Base-by-base conservation (phyloP, 2,888 invertebrate genomes). In the Sisyra nigra region DNA sequence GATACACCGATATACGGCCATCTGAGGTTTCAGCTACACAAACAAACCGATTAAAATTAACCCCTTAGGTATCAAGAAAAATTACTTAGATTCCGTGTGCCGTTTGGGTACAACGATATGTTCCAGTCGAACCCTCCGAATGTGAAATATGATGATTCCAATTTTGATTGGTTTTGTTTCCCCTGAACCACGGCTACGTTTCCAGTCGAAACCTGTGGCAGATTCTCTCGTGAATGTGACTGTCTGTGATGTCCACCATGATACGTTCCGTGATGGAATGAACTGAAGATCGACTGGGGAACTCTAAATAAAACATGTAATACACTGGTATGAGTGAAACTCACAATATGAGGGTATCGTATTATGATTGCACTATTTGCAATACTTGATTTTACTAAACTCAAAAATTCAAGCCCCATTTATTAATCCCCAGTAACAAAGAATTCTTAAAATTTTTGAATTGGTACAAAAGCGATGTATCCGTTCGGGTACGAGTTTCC, bases 101-200 rank as follows among this genome's bases (percentile, higher is more conserved):
- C 73, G 45, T 69, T 67, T 2, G 72, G 74, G 51, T 66, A 69
- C 34, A 76, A 70, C 2, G 76, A 68, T 36, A 85, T 67, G 53
- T 80, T 82, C 86, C 86, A 86, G 56, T 86, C 85, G 58, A 81
- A 84, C 19, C 81, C 78, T 7, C 84, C 84, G 57, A 83, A 86
- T 1, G 78, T 74, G 59, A 86, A 84, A 54, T 73, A 76, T n/a
- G 70, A 65, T 2, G 76, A 74, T 54, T 79, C 79, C 42, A 76
- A 56, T 50, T 71, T 71, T 14, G 30, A 18, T 32, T 35, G 33
- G 34, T 33, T 33, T 45, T 47, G 49, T 32, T 42, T 49, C 50
- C 32, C 50, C 50, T 33, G 47, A 48, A 15, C 35, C 44, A 35
- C 50, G 58, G 49, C 44, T 57, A 58, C 0, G 54, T 55, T 2